Evolutionary conservation across 2,113 vertebrate species (phyloP).

Genomic region (Lampris megalopsis): DNA sequence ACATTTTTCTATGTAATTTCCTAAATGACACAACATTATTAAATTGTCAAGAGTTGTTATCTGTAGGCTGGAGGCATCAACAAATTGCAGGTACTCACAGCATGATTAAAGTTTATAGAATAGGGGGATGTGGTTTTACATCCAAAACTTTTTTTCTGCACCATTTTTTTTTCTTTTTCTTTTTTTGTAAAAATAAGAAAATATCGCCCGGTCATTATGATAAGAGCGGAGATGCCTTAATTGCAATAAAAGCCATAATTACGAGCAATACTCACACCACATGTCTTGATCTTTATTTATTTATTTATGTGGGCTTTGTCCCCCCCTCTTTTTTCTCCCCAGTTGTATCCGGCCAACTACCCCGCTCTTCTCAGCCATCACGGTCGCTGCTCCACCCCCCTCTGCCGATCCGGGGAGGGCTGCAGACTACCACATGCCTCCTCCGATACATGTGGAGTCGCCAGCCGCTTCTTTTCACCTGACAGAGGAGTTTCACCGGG

Average conservation of each 20-base stretch:
- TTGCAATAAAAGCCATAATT: conserved; percentile 71
- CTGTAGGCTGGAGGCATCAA: conserved; percentile 46
- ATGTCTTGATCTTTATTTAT: conserved; percentile 22
- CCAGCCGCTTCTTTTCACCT: too few species aligned
- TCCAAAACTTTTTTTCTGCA: too few species aligned
- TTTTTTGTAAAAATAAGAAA: conserved; percentile 59
- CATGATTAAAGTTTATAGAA: conserved; percentile 61
- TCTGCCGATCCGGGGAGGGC: too few species aligned
- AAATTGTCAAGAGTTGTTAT: not conserved
- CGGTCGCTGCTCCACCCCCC: too few species aligned
- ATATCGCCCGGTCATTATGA: conserved; percentile 56
- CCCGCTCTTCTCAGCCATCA: too few species aligned
- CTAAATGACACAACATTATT: conserved; percentile 4
- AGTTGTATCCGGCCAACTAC: too few species aligned
- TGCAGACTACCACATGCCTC: too few species aligned
- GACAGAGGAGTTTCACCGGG: too few species aligned
- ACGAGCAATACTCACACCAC: conserved; percentile 28
- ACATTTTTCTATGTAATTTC: not conserved
- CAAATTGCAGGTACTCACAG: conserved; percentile 45
- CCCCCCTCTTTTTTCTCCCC: too few species aligned
- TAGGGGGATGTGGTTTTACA: not conserved
- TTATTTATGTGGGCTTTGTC: too few species aligned
- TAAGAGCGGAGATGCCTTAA: conserved; percentile 61
- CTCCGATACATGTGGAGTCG: too few species aligned
- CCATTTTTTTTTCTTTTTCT: conserved; percentile 49